Percentiles rank a stretch among this genome's conserved stretches.
phyloP scores from a whole-genome alignment of 2,888 invertebrate genomes.

The Chymomyza fuscimana region DNA sequence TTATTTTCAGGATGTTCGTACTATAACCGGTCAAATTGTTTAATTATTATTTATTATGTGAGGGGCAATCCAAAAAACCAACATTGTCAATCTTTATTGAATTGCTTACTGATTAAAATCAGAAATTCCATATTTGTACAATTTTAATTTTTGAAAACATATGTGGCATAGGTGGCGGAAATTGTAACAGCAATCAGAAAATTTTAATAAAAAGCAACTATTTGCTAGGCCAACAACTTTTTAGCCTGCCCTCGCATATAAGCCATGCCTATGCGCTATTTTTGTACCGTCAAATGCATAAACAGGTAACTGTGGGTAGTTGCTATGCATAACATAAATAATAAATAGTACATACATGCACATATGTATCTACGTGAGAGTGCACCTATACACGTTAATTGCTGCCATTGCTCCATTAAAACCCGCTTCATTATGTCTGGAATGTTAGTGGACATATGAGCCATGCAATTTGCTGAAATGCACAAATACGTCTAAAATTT shows the following conservation, averaged over 20 bases:
- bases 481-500: background rate
- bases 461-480: background rate
- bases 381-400: constrained; percentile 51
- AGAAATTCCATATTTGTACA: no score
- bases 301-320: constrained; percentile 42
- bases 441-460: constrained; percentile 1
- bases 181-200: no score
- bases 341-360: background rate
- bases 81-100: no score
- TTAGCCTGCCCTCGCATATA: background rate
- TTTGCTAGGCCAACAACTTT: no score
- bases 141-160: no score
- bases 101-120: no score
- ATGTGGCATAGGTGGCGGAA: no score
- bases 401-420: constrained; percentile 56
- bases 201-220: no score
- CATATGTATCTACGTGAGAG: constrained; percentile 7
- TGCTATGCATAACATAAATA: background rate
- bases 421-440: constrained; percentile 44
- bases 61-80: no score
- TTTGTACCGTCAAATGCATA: constrained; percentile 54
- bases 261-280: constrained; percentile 36
- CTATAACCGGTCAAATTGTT: no score
- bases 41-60: no score
- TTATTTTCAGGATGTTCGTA: no score